Conservation (phyloP, 2,113 vertebrate species). For the Nanger granti region DNA sequence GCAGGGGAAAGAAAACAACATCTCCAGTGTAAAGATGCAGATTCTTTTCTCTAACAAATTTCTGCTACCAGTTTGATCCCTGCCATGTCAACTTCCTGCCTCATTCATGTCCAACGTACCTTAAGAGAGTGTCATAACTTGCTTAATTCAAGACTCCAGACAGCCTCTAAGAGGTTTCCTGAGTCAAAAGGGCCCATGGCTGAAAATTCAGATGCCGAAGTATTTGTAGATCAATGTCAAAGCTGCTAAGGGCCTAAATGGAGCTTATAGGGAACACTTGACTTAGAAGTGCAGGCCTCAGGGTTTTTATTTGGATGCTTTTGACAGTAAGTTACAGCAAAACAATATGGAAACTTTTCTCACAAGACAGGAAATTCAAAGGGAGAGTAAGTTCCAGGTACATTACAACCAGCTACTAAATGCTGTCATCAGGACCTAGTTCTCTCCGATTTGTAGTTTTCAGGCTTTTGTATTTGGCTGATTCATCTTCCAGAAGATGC, state of each 20-base stretch:
- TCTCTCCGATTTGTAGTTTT: background rate
- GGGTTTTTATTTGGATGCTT: background rate
- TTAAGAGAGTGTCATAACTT: background rate
- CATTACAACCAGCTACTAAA: background rate
- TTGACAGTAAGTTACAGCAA: background rate
- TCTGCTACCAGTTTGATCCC: background rate
- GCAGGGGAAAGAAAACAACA: background rate
- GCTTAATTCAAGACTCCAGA: background rate
- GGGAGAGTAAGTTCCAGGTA: background rate
- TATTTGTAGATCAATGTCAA: background rate
- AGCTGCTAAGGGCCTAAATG: background rate
- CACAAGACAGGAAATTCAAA: background rate
- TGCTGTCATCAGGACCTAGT: background rate
- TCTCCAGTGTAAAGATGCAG: background rate
- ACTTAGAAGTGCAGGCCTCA: background rate
- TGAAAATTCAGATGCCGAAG: background rate
- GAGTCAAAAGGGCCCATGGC: background rate
- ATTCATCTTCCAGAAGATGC: background rate
- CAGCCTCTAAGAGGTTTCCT: background rate
- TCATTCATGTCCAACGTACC: background rate
- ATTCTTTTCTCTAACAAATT: background rate
- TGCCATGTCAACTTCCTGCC: accelerated
- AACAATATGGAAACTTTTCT: background rate
- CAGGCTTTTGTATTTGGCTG: background rate
- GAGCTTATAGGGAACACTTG: background rate